Evolutionary conservation across 2,888 invertebrate genomes (phyloP).

Genomic region (Mythimna ferrago): DNA sequence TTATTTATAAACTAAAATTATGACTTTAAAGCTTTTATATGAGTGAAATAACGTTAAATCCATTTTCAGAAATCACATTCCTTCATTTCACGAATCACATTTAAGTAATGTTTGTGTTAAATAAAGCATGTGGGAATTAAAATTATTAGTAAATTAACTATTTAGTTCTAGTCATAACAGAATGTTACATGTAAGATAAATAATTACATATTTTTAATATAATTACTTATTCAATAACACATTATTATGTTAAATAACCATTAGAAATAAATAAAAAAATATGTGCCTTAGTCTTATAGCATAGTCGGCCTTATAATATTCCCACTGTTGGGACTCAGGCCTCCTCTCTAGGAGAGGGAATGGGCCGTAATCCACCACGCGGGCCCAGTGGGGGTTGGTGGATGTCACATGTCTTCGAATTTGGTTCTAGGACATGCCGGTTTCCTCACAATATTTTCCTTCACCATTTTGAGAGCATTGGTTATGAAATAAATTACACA

Average conservation of each 20-base stretch:
- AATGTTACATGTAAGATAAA: not conserved
- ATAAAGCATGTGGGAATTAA: not conserved
- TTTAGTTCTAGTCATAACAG: slow-evolving; percentile 65
- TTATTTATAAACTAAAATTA: not conserved
- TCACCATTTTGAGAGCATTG: too few relatives aligned
- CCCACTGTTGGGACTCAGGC: too few relatives aligned
- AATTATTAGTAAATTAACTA: slow-evolving; percentile 9
- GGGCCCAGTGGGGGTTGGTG: too few relatives aligned
- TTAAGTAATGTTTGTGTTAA: not conserved
- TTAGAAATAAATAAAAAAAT: not conserved
- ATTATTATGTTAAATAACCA: not conserved
- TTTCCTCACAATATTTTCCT: too few relatives aligned
- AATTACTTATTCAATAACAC: not conserved
- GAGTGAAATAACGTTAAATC: not conserved
- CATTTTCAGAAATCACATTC: slow-evolving; percentile 22
- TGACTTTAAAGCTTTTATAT: not conserved
- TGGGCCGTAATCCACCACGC: too few relatives aligned
- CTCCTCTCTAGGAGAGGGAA: too few relatives aligned
- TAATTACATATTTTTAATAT: not conserved
- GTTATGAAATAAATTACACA: too few relatives aligned
- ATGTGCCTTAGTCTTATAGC: slow-evolving; percentile 3
- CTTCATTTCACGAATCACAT: not conserved
- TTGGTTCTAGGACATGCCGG: too few relatives aligned
- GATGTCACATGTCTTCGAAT: too few relatives aligned
- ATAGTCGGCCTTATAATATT: too few relatives aligned